Evolutionary conservation across 2,113 vertebrate genomes (phyloP).

Genomic region (Scatophagus argus): DNA sequence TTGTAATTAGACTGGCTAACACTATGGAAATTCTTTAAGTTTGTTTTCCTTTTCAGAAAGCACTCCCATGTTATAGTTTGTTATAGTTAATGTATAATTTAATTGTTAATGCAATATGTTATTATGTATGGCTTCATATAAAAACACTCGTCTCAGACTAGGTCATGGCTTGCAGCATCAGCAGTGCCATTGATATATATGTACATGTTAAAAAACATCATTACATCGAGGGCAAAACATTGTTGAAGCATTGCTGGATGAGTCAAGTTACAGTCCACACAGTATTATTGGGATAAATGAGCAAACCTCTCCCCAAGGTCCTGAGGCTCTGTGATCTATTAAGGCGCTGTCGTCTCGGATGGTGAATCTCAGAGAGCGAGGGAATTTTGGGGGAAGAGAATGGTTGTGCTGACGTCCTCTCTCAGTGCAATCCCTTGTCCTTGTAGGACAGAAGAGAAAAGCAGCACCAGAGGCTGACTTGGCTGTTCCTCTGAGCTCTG

Average conservation of each 20-base stretch:
- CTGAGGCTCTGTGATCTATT: conserved; percentile 74
- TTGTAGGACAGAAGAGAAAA: conserved; percentile 78
- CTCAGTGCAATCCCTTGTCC: conserved; percentile 77
- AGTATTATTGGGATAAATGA: conserved; percentile 75
- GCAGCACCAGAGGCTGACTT: conserved; percentile 81
- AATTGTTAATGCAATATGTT: conserved; percentile 21
- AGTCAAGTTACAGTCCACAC: conserved; percentile 69
- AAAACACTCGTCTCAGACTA: conserved; percentile 28
- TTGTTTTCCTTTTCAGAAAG: conserved; percentile 10
- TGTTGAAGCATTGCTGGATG: conserved; percentile 44
- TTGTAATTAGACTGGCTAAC: not conserved
- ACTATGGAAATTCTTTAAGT: conserved; percentile 5
- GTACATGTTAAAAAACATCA: conserved; percentile 19
- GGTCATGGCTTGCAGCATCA: conserved; percentile 40
- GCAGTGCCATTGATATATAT: conserved; percentile 27
- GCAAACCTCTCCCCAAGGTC: conserved; percentile 76
- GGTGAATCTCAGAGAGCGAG: conserved; percentile 62
- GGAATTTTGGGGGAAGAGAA: conserved; percentile 61
- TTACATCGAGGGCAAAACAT: conserved; percentile 36
- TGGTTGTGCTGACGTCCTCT: conserved; percentile 76
- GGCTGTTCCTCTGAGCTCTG: conserved; percentile 80
- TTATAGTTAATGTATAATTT: conserved; percentile 30
- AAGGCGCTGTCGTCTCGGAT: conserved; percentile 70
- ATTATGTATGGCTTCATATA: conserved; percentile 24
- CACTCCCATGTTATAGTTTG: conserved; percentile 10